Evolutionary conservation across 2,888 invertebrate genomes (phyloP).

Genomic region (Coleophora flavipennella): DNA sequence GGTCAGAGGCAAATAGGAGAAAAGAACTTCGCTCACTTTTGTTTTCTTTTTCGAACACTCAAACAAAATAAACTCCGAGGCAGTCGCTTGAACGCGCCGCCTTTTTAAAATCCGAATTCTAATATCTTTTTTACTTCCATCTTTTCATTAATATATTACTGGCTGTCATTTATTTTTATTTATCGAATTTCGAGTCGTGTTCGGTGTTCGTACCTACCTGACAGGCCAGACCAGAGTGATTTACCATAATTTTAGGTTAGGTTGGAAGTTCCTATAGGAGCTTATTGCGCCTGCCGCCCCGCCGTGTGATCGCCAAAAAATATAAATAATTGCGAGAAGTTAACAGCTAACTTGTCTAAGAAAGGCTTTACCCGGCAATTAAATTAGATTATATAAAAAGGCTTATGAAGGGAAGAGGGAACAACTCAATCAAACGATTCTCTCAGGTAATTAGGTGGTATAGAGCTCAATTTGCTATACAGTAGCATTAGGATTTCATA

Average conservation of each 20-base stretch:
- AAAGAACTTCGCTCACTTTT: conserved; percentile 55
- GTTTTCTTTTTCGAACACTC: conserved; percentile 63
- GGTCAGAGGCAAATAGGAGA: conserved; percentile 69
- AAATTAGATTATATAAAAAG: neutral
- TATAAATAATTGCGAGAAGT: conserved; percentile 25
- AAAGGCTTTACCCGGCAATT: neutral
- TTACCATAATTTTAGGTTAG: conserved; percentile 41
- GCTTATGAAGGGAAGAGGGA: neutral
- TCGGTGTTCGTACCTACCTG: conserved; percentile 26
- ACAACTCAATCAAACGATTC: too few species aligned
- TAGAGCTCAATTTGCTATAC: too few species aligned
- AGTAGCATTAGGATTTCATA: too few species aligned
- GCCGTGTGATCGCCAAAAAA: conserved; percentile 34
- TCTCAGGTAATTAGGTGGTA: too few species aligned
- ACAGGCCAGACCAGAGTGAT: conserved; percentile 24
- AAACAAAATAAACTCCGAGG: conserved; percentile 61
- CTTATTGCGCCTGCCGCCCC: conserved; percentile 29
- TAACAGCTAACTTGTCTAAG: conserved; percentile 10
- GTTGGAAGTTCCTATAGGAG: too few species aligned
- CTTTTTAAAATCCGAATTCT: conserved; percentile 58
- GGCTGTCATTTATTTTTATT: conserved; percentile 54
- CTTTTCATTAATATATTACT: conserved; percentile 70
- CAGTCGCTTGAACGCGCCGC: conserved; percentile 62
- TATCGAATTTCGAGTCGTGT: conserved; percentile 28
- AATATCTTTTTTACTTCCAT: conserved; percentile 53